Conservation (phyloP, 2,113 vertebrate species). For the Actenoides hombroni region DNA sequence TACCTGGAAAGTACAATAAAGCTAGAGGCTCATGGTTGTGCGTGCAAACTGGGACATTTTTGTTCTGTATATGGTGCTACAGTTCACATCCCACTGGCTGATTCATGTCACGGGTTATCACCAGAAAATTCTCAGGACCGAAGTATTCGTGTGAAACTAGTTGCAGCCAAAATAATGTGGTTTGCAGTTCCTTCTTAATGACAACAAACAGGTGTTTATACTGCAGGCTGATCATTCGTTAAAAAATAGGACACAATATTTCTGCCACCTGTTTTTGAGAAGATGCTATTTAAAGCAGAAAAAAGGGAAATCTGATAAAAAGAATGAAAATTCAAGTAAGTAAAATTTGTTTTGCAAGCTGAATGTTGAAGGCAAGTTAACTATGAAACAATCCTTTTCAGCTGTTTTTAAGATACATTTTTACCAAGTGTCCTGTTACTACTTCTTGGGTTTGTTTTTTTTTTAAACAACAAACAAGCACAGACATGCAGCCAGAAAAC, state of each 20-base stretch:
- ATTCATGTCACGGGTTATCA: background rate
- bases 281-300: background rate
- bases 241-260: background rate
- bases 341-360: background rate
- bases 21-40: rapidly evolving
- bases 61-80: background rate
- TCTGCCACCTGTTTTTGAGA: background rate
- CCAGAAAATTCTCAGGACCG: background rate
- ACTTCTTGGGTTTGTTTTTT: background rate
- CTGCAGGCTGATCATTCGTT: background rate
- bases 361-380: background rate
- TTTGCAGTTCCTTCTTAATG: slow-evolving; percentile 33
- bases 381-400: background rate
- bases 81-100: background rate
- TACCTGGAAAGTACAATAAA: background rate
- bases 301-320: background rate
- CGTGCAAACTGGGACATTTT: background rate
- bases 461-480: background rate
- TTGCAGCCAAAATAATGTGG: background rate
- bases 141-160: background rate
- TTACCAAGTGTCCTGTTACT: background rate
- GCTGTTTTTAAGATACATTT: slow-evolving; percentile 21
- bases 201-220: background rate
- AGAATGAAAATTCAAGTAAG: slow-evolving; percentile 6
- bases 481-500: background rate